phyloP scores from a whole-genome alignment of 2,797 vertebrate genomes.

The Enteromius anoplus region DNA sequence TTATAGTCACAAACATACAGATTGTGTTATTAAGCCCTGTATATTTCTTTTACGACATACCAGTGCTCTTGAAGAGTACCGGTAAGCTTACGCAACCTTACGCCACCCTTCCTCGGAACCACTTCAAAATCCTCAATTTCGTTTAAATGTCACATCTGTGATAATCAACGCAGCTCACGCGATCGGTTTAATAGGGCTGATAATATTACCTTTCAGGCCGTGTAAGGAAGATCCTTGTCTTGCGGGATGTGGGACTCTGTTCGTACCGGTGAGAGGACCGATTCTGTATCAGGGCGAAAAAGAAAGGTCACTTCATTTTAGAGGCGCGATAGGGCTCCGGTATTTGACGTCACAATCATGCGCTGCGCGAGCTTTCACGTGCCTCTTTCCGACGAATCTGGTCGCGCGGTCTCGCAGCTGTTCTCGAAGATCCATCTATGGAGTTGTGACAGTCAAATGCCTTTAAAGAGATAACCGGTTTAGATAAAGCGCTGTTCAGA shows the following conservation, averaged over 20 bases:
- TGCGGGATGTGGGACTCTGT: neutral
- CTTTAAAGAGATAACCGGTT: slow-evolving; percentile 22
- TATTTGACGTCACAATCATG: slow-evolving; percentile 44
- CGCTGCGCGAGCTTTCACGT: slow-evolving; percentile 28
- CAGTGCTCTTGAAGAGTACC: neutral
- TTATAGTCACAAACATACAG: too few relatives aligned
- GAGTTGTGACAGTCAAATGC: slow-evolving; percentile 13
- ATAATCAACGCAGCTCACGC: too few relatives aligned
- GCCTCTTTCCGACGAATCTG: slow-evolving; percentile 23
- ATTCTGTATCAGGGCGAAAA: slow-evolving; percentile 24
- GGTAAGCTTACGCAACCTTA: slow-evolving; percentile 28
- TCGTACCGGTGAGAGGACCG: neutral
- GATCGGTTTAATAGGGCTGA: neutral
- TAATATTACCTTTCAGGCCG: slow-evolving; percentile 18
- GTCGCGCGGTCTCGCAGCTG: neutral
- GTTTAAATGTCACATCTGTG: neutral
- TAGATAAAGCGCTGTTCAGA: slow-evolving; percentile 21
- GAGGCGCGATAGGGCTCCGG: slow-evolving; percentile 26
- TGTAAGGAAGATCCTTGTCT: neutral
- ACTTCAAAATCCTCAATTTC: neutral
- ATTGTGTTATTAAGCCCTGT: neutral
- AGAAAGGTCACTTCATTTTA: slow-evolving; percentile 61
- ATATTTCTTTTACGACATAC: neutral
- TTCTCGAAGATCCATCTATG: slow-evolving; percentile 34
- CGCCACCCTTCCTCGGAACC: neutral